A percentile compares a stretch with the other conserved stretches of the same genome.
Conservation (phyloP, 2,113 vertebrate species). For the Anoura caudifer region DNA sequence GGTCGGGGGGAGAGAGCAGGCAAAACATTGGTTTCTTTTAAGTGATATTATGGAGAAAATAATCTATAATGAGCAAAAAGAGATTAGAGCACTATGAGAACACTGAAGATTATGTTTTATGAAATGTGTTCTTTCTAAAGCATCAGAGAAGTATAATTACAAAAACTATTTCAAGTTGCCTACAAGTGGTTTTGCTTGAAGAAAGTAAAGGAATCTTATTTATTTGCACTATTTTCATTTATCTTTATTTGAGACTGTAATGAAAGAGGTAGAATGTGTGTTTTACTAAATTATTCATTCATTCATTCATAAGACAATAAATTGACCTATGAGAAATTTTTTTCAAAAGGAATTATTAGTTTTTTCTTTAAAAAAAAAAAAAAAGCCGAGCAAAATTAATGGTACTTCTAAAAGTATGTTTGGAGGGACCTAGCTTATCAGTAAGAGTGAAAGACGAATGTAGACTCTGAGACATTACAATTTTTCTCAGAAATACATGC, state of each 20-base stretch:
- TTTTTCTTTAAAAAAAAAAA: background rate
- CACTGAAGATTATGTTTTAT: slow-evolving; percentile 2
- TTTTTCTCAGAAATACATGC: background rate
- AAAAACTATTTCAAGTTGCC: slow-evolving; percentile 30
- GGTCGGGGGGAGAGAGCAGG: background rate
- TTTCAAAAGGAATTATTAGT: background rate
- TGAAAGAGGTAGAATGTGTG: background rate
- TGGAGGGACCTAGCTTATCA: background rate
- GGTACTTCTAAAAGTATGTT: background rate
- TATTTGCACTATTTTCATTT: slow-evolving; percentile 26
- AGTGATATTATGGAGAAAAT: slow-evolving; percentile 49
- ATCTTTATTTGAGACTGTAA: background rate
- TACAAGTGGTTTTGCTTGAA: slow-evolving; percentile 32
- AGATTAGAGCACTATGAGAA: background rate
- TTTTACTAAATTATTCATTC: background rate
- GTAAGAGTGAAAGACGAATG: background rate
- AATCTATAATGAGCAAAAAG: slow-evolving; percentile 26
- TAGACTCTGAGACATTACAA: background rate
- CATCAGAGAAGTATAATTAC: slow-evolving; percentile 16
- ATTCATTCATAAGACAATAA: background rate
- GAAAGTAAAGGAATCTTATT: slow-evolving; percentile 26
- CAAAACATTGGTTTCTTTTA: slow-evolving; percentile 42
- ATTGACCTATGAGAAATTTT: background rate
- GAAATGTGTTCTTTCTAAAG: slow-evolving; percentile 38
- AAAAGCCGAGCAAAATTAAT: slow-evolving; percentile 14